phyloP scores from a whole-genome alignment of 2,888 invertebrate genomes.

The Dexiosoma caninum region DNA sequence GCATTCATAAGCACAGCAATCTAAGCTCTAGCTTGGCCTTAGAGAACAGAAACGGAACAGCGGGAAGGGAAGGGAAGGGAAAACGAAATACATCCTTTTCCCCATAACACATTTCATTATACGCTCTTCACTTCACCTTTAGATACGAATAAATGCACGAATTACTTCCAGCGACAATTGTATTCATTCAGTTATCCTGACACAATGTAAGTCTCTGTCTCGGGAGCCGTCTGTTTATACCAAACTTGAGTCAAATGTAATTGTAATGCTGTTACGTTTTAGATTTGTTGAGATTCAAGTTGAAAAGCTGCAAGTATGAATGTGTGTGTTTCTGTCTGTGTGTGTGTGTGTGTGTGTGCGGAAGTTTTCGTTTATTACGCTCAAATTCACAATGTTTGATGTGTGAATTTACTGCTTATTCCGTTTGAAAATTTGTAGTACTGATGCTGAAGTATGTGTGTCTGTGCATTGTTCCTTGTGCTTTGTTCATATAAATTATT shows the following conservation, averaged over 20 bases:
- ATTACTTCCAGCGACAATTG: conserved; percentile 47
- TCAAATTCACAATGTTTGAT: conserved; percentile 36
- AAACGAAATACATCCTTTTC: background rate
- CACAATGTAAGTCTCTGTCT: background rate
- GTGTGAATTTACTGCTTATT: conserved; percentile 53
- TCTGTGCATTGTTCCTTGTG: conserved; percentile 24
- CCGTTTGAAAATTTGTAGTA: conserved; percentile 23
- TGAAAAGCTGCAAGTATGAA: background rate
- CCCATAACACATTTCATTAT: background rate
- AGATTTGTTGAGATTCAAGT: background rate
- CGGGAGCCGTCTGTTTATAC: conserved; percentile 8
- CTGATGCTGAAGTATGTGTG: background rate
- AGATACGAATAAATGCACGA: conserved; percentile 24
- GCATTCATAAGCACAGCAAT: conserved; percentile 20
- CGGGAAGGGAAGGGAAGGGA: background rate
- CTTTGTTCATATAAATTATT: conserved; percentile 69
- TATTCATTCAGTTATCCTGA: conserved; percentile 43
- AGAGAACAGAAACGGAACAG: background rate
- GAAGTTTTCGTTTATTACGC: conserved; percentile 8
- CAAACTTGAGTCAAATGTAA: conserved; percentile 13
- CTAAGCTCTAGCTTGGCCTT: background rate
- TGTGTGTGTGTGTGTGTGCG: conserved; percentile 16
- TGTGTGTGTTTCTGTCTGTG: background rate
- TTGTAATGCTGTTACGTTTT: background rate
- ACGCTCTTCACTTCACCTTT: background rate